These are phyloP conservation scores for Hassar affinis DNA, from an alignment of 2,113 vertebrate species.

Conservation along the genomic window DNA sequence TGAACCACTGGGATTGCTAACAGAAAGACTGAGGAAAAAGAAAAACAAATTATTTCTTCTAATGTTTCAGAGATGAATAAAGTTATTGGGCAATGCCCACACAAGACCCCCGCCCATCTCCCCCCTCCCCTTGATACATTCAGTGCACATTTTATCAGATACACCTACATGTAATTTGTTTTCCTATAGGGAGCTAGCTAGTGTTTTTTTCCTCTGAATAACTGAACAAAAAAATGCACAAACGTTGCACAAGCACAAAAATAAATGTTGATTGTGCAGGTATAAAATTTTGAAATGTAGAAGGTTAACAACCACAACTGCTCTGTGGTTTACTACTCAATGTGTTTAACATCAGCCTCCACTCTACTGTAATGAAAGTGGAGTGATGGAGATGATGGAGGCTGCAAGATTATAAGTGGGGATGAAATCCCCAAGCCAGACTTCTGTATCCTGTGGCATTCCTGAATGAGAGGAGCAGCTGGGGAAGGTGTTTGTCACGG, in stretches of 20 bases:
- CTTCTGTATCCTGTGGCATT: constrained; percentile 41
- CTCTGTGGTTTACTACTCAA: constrained; percentile 3
- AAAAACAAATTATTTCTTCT: not conserved
- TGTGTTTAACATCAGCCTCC: not conserved
- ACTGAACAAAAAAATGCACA: not conserved
- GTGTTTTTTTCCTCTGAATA: not conserved
- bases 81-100: not conserved
- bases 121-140: too few species aligned
- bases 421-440: constrained; percentile 31
- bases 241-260: too few species aligned
- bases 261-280: not conserved
- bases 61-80: not conserved
- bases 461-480: constrained; percentile 52
- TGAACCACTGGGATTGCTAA: not conserved
- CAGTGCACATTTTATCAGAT: not conserved
- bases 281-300: not conserved
- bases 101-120: not conserved
- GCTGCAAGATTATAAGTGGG: constrained; percentile 22
- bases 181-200: not conserved
- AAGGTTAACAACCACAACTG: not conserved
- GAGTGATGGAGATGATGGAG: constrained; percentile 10
- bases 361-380: constrained; percentile 17
- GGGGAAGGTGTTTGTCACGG: constrained; percentile 54
- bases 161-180: not conserved
- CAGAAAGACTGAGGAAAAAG: not conserved